Conservation (phyloP, 1,140 invertebrate species). For the silkworm (Bombyx mori) region ASM3026992v2 NC_085126.1:6175501-6176000, state of each 20-base stretch:
- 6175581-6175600: no score
- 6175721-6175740: no score
- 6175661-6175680: no score
- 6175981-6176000: no score
- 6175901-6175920: constrained; percentile 28
- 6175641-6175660: no score
- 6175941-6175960: background rate
- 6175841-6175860: constrained; percentile 14
- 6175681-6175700: no score
- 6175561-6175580: no score
- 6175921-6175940: background rate
- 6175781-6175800: constrained; percentile 89
- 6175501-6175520: constrained; percentile 84
- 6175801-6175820: constrained; percentile 87
- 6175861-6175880: constrained; percentile 34
- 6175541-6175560: no score
- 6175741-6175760: constrained; percentile 74
- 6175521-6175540: constrained; percentile 54
- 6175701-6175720: no score
- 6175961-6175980: no score
- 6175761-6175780: constrained; percentile 88
- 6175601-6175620: no score
- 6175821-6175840: constrained; percentile 53
- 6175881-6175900: constrained; percentile 52
- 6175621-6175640: no score